These are phyloP conservation scores for Pristionchus arcanus DNA, from an alignment of 2,888 invertebrate species.

Conservation along the genomic window DNA sequence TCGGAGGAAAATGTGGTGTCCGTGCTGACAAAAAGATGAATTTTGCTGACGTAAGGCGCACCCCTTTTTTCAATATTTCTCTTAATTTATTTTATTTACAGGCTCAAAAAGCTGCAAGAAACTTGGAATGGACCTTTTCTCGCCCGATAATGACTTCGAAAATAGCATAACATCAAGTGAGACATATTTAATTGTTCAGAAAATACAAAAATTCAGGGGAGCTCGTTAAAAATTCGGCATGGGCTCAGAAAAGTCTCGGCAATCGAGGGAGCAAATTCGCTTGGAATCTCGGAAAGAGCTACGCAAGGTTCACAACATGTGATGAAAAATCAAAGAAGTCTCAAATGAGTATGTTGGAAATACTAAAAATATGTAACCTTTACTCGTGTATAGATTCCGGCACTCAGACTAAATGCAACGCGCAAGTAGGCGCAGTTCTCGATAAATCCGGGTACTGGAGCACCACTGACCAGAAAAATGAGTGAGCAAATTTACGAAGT, in stretches of 20 bases:
- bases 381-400: neutral
- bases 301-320: neutral
- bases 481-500: neutral
- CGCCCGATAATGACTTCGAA: neutral
- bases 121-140: neutral
- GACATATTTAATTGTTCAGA: neutral
- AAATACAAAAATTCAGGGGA: neutral
- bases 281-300: neutral
- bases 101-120: neutral
- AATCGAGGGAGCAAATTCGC: neutral
- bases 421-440: neutral
- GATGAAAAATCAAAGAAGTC: neutral
- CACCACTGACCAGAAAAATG: neutral
- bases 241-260: neutral
- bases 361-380: neutral
- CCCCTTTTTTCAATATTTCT: neutral
- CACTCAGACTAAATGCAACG: neutral
- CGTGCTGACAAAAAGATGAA: neutral
- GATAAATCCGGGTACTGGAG: neutral
- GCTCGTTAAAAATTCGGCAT: neutral
- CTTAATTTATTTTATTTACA: too few relatives aligned
- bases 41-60: neutral
- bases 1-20: neutral
- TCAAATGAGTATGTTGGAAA: neutral
- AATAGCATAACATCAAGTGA: neutral